phyloP scores from a whole-genome alignment of 2,113 vertebrate species.

The Tachysurus fulvidraco region DNA sequence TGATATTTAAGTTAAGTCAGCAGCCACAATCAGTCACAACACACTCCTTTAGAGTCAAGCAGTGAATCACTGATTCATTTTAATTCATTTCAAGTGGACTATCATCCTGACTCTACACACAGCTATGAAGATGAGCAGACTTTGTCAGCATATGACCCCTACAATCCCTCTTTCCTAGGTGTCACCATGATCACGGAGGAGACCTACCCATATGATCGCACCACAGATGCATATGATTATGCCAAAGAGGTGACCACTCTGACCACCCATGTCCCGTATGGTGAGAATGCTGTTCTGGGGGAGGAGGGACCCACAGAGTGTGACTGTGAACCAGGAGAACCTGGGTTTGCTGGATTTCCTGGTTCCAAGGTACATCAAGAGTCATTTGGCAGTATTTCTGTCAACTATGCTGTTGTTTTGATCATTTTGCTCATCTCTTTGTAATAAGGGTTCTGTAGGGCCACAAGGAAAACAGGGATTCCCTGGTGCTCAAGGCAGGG shows the following conservation, averaged over 20 bases:
- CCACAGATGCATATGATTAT: conserved; percentile 68
- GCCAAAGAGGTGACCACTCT: conserved; percentile 70
- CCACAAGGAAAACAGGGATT: conserved; percentile 68
- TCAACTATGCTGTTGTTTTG: background rate
- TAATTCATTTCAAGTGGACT: conserved; percentile 51
- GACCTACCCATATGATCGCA: conserved; percentile 63
- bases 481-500: conserved; percentile 74
- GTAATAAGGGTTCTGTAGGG: conserved; percentile 71
- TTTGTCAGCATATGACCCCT: conserved; percentile 62
- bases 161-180: conserved; percentile 55
- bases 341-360: conserved; percentile 68
- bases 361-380: conserved; percentile 68
- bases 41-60: background rate
- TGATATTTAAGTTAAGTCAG: background rate
- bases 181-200: conserved; percentile 77
- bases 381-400: background rate
- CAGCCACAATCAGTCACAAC: background rate
- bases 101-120: conserved; percentile 60
- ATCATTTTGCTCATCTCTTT: conserved; percentile 10
- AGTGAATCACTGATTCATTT: background rate
- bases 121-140: conserved; percentile 63
- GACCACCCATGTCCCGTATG: conserved; percentile 65
- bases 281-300: conserved; percentile 44
- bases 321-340: conserved; percentile 70
- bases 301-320: conserved; percentile 62